Evolutionary conservation across 2,113 vertebrate genomes (phyloP).

Genomic region (Hippotragus niger): DNA sequence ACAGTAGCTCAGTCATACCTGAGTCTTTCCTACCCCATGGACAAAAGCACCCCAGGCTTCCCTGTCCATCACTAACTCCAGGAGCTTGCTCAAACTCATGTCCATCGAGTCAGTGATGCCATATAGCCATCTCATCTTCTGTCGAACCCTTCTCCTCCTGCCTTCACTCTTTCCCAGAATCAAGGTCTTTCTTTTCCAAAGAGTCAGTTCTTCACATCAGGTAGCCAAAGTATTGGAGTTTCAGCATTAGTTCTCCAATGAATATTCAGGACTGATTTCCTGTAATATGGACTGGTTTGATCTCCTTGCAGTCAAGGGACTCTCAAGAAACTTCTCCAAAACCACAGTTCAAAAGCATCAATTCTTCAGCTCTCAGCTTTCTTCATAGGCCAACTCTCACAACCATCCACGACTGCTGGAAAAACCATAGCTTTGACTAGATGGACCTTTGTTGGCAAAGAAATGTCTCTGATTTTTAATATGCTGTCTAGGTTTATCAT

Average conservation of each 20-base stretch:
- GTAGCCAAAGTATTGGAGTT: background rate
- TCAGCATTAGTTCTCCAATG: background rate
- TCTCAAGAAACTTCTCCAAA: background rate
- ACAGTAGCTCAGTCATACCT: background rate
- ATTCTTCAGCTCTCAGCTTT: background rate
- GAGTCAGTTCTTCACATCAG: background rate
- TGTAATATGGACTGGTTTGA: background rate
- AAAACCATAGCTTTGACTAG: background rate
- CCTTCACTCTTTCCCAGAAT: background rate
- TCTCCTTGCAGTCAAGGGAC: background rate
- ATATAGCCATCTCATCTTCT: background rate
- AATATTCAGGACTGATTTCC: background rate
- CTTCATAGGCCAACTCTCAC: background rate
- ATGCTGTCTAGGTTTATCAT: background rate
- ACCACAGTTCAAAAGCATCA: background rate
- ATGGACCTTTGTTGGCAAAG: rapidly evolving
- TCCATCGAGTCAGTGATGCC: background rate
- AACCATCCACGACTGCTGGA: rapidly evolving
- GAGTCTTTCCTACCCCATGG: background rate
- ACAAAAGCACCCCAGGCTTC: background rate
- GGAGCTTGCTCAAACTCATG: background rate
- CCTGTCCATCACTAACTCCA: background rate
- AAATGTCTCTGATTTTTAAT: background rate
- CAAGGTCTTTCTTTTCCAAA: background rate
- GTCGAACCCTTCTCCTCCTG: background rate